These are phyloP conservation scores for Ibidorhyncha struthersii DNA, from an alignment of 2,113 vertebrate species.

Conservation along the genomic window DNA sequence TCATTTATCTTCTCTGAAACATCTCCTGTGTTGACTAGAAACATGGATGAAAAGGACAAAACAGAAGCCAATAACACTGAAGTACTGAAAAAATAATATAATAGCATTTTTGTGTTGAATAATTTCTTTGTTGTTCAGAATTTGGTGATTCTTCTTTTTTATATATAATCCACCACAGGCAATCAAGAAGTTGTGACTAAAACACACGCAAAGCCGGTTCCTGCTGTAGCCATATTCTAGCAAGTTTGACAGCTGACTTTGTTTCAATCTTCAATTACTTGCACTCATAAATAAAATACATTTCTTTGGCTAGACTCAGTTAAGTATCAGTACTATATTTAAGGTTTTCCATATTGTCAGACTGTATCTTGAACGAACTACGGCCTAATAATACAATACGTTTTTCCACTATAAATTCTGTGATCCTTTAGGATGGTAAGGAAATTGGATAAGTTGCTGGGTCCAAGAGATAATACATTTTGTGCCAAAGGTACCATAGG, in stretches of 20 bases:
- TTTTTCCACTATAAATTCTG: neutral
- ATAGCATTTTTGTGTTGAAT: neutral
- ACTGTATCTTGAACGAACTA: neutral
- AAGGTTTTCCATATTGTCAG: neutral
- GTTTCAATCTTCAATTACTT: neutral
- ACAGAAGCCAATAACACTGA: neutral
- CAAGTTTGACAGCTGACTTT: neutral
- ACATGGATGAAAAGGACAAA: neutral
- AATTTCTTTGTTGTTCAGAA: neutral
- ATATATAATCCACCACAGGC: neutral
- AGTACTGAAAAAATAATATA: neutral
- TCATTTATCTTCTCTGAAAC: neutral
- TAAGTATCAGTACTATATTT: neutral
- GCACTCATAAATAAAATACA: neutral
- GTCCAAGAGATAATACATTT: neutral
- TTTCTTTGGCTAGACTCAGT: neutral
- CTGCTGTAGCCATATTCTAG: neutral
- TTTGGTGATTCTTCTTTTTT: neutral
- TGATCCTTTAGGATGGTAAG: neutral
- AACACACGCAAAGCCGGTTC: neutral
- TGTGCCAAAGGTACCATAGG: neutral
- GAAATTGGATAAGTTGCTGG: neutral
- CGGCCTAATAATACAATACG: neutral
- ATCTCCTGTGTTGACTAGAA: neutral
- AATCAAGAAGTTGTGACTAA: neutral